Percentiles rank a stretch among this genome's conserved stretches.
phyloP scores from a whole-genome alignment of 1,140 invertebrate species.

The Hycleus cichorii region DNA sequence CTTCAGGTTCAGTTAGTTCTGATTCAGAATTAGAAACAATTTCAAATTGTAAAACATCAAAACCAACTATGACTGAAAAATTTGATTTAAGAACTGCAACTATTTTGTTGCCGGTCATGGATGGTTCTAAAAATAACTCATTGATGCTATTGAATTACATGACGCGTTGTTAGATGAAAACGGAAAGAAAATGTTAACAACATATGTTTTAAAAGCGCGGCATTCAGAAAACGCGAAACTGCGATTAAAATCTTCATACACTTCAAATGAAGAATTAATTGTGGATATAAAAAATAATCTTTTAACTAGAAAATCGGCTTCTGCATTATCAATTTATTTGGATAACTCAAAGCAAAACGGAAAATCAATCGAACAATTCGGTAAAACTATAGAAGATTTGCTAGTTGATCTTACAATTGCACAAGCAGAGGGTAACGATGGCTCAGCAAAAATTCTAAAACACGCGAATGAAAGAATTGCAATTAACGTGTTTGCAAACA shows the following conservation, averaged over 20 bases:
- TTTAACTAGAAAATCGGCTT: slow-evolving; percentile 16
- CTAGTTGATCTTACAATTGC: slow-evolving; percentile 14
- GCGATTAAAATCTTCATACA: slow-evolving; percentile 10
- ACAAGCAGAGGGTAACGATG: slow-evolving; percentile 10
- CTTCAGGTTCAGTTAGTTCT: no score
- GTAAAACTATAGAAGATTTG: slow-evolving; percentile 11
- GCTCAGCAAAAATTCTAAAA: slow-evolving; percentile 5
- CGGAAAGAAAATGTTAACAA: no score
- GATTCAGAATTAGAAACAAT: no score
- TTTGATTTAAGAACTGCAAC: no score
- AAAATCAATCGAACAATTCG: slow-evolving; percentile 19
- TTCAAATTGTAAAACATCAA: no score
- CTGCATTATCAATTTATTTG: slow-evolving; percentile 9
- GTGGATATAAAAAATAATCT: slow-evolving; percentile 11
- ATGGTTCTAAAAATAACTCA: no score
- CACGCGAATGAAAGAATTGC: slow-evolving; percentile 19
- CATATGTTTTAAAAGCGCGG: no score
- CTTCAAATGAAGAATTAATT: slow-evolving; percentile 8
- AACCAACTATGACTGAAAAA: no score
- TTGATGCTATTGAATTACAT: no score
- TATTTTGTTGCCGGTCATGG: no score
- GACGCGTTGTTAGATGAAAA: no score
- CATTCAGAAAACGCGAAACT: slow-evolving; percentile 5
- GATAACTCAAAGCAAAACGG: slow-evolving; percentile 9
- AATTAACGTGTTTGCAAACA: slow-evolving; percentile 18